Evolutionary conservation across 2,888 invertebrate genomes (phyloP).

Genomic region (Meandrusa payeni): DNA sequence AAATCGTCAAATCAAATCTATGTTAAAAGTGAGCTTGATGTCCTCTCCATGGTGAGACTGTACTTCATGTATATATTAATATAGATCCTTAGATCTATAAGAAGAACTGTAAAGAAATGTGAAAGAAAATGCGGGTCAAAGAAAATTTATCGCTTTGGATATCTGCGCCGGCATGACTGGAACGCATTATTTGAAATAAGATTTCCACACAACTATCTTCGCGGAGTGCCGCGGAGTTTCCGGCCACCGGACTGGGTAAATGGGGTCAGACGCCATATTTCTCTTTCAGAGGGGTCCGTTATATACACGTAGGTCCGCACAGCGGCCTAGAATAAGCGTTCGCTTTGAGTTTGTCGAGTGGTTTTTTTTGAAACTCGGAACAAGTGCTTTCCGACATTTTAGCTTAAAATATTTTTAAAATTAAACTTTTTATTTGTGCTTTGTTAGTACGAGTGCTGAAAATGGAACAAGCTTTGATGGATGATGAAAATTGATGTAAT

Average conservation of each 20-base stretch:
- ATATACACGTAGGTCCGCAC: constrained; percentile 6
- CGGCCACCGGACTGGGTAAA: constrained; percentile 15
- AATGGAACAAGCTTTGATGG: neutral
- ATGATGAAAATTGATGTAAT: neutral
- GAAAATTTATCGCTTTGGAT: neutral
- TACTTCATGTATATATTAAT: too few relatives aligned
- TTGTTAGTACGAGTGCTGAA: neutral
- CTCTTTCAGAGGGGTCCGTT: constrained; percentile 7
- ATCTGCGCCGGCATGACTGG: neutral
- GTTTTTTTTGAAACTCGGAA: constrained; percentile 12
- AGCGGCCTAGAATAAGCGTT: constrained; percentile 19
- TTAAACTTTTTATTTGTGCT: constrained; percentile 2
- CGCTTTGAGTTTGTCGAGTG: constrained; percentile 10
- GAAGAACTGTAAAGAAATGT: too few relatives aligned
- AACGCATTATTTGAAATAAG: constrained; percentile 8
- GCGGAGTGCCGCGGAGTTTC: constrained; percentile 15
- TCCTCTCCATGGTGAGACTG: too few relatives aligned
- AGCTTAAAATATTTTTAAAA: constrained; percentile 8
- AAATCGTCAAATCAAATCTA: too few relatives aligned
- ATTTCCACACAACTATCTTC: constrained; percentile 15
- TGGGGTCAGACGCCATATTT: constrained; percentile 18
- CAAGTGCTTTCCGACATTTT: constrained; percentile 11
- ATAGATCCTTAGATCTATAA: too few relatives aligned
- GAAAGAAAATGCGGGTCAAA: neutral
- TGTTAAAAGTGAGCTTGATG: too few relatives aligned